A percentile compares a stretch with the other conserved stretches of the same genome.
Evolutionary conservation across 2,888 invertebrate species (phyloP).

Genomic region (Melangyna quadrimaculata): DNA sequence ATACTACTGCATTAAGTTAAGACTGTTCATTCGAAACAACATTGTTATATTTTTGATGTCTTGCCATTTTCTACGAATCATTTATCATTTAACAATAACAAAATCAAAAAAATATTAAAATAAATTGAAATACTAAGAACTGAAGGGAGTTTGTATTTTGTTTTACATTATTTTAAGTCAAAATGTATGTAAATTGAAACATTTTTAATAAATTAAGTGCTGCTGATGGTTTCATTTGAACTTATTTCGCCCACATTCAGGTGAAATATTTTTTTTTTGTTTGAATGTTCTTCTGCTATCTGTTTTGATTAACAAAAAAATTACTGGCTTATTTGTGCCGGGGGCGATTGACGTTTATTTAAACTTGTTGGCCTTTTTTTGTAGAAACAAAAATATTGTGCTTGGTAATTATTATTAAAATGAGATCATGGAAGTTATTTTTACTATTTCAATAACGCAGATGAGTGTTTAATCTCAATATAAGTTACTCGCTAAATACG

Average conservation of each 20-base stretch:
- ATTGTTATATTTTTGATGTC: conserved; percentile 31
- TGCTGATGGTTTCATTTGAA: neutral
- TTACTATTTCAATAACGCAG: neutral
- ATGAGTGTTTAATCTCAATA: neutral
- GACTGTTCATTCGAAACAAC: conserved; percentile 53
- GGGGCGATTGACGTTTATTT: conserved; percentile 25
- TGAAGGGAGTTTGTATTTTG: neutral
- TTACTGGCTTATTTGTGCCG: neutral
- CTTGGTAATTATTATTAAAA: conserved; percentile 54
- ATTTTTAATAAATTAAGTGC: conserved; percentile 4
- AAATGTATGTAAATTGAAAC: neutral
- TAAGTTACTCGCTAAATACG: too few species aligned
- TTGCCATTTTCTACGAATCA: conserved; percentile 52
- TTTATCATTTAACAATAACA: conserved; percentile 9
- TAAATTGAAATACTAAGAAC: conserved; percentile 1
- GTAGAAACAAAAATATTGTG: neutral
- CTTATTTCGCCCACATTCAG: conserved; percentile 3
- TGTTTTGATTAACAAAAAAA: neutral
- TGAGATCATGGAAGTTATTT: conserved; percentile 52
- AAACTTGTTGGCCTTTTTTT: neutral
- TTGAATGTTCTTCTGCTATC: conserved; percentile 3
- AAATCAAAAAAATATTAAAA: neutral
- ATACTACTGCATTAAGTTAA: conserved; percentile 39
- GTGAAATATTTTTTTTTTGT: conserved; percentile 12
- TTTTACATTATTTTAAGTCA: neutral